A percentile compares a stretch with the other conserved stretches of the same genome.
These are phyloP conservation scores for Laterallus jamaicensis DNA, from an alignment of 2,113 vertebrate genomes.

Conservation along the genomic window DNA sequence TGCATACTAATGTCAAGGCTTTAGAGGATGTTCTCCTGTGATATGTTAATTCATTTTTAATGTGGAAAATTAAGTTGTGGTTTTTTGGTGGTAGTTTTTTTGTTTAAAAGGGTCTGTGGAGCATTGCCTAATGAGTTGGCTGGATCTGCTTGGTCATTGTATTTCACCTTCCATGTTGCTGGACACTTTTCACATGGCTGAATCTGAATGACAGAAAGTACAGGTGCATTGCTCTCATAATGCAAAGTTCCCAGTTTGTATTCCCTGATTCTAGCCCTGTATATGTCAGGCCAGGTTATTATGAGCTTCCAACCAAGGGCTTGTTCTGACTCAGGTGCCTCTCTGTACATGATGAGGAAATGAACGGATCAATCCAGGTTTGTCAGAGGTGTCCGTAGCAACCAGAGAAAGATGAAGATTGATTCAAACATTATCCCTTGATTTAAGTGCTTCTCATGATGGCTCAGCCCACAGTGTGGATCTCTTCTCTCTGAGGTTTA, in stretches of 20 bases:
- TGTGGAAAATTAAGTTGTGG: background rate
- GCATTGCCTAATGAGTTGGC: background rate
- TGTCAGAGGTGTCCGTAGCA: background rate
- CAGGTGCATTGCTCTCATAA: background rate
- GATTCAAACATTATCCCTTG: background rate
- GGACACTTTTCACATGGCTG: background rate
- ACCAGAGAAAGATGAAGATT: background rate
- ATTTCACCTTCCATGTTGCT: background rate
- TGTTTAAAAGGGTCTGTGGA: background rate
- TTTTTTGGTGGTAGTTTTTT: too few relatives aligned
- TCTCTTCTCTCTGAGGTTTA: background rate
- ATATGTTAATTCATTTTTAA: constrained; percentile 32
- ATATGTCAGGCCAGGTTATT: background rate
- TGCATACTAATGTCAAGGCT: background rate
- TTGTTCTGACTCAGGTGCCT: background rate
- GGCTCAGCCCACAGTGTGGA: background rate
- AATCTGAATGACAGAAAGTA: background rate
- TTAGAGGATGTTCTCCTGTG: background rate
- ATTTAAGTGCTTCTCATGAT: background rate
- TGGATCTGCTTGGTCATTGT: background rate
- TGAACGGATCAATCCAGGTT: background rate
- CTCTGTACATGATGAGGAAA: background rate
- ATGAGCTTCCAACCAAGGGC: background rate
- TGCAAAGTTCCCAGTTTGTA: background rate
- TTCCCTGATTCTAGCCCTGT: background rate